Evolutionary conservation across 1,140 invertebrate genomes (phyloP).

Genomic region (Bombus turneri): DNA sequence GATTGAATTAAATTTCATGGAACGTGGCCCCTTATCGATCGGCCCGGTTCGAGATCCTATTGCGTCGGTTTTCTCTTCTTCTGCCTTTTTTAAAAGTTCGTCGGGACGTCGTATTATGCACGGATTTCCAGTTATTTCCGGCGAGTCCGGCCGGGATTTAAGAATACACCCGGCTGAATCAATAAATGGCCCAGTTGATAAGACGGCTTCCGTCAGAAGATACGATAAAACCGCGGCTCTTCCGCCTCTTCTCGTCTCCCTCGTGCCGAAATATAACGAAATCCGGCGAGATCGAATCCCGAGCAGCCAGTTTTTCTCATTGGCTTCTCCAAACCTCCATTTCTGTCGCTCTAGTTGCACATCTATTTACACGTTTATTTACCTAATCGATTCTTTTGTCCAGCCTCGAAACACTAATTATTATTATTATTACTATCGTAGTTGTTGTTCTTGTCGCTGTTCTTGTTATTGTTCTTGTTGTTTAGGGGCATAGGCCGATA

Average conservation of each 20-base stretch:
- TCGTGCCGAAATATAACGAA: background rate
- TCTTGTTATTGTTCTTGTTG: too few species aligned
- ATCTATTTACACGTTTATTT: too few species aligned
- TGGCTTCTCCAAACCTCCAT: background rate
- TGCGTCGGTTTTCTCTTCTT: background rate
- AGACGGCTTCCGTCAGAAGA: background rate
- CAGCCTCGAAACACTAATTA: too few species aligned
- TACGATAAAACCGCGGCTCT: background rate
- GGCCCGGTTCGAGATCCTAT: background rate
- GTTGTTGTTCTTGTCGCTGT: too few species aligned
- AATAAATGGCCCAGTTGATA: slow-evolving; percentile 41
- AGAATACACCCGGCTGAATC: slow-evolving; percentile 36
- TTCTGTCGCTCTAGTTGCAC: too few species aligned
- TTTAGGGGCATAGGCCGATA: too few species aligned
- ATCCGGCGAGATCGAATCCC: background rate
- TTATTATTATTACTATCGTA: too few species aligned
- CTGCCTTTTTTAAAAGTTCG: background rate
- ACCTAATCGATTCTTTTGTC: too few species aligned
- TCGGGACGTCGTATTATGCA: slow-evolving; percentile 16
- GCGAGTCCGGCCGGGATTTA: background rate
- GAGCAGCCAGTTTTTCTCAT: background rate
- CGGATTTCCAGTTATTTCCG: slow-evolving; percentile 2
- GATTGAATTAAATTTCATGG: background rate
- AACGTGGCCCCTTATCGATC: background rate
- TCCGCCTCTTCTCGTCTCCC: background rate